Percentiles rank a stretch among this genome's conserved stretches.
These are phyloP conservation scores for Rynchops niger DNA, from an alignment of 2,113 vertebrate genomes.

Conservation along the genomic window DNA sequence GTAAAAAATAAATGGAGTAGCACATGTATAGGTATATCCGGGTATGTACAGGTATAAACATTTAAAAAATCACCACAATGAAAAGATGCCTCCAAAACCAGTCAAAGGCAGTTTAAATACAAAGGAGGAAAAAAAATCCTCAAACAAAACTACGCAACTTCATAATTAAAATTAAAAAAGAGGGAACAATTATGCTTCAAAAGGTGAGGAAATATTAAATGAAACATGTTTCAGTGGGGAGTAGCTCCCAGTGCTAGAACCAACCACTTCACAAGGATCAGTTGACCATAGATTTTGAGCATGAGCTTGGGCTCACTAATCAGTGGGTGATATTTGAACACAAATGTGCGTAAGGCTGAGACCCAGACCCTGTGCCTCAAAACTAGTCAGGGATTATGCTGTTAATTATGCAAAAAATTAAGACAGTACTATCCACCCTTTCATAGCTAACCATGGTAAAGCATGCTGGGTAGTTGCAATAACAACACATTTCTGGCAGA, in stretches of 20 bases:
- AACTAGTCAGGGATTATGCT: neutral
- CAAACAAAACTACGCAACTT: neutral
- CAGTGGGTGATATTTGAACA: neutral
- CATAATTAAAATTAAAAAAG: neutral
- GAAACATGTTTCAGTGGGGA: neutral
- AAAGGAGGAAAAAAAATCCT: neutral
- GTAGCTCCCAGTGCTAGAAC: neutral
- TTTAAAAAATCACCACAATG: neutral
- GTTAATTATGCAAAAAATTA: neutral
- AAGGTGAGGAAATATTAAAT: neutral
- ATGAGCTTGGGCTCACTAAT: neutral
- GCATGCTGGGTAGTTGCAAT: neutral
- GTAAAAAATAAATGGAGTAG: neutral
- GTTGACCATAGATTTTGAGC: neutral
- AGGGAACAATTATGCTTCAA: neutral
- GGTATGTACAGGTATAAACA: neutral
- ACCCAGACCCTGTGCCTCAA: neutral
- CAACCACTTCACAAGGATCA: neutral
- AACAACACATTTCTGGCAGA: neutral
- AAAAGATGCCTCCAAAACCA: neutral
- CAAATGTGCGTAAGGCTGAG: neutral
- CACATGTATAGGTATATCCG: neutral
- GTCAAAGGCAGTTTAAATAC: neutral
- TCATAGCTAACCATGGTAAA: neutral
- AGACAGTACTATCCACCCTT: neutral